Percentiles rank a stretch among this genome's conserved stretches.
Conservation (phyloP, 1,140 invertebrate species). For the Zaprionus ornatus region DNA sequence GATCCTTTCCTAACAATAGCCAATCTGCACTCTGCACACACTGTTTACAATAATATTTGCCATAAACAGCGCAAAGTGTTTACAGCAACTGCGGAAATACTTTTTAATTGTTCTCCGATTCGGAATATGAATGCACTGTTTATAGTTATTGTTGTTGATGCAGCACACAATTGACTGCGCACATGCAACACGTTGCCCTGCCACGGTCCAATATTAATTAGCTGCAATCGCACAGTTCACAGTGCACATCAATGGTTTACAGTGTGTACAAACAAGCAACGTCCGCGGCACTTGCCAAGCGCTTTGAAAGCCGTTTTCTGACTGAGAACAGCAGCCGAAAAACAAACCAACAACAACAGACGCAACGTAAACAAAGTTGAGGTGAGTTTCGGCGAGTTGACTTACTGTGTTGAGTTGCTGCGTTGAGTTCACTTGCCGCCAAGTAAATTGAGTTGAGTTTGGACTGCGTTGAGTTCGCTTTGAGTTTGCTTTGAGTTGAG, state of each 20-base stretch:
- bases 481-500: slow-evolving; percentile 2
- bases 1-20: slow-evolving; percentile 30
- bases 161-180: not conserved
- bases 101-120: slow-evolving; percentile 41
- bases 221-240: slow-evolving; percentile 21
- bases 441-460: slow-evolving; percentile 20
- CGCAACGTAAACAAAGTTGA: slow-evolving; percentile 31
- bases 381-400: slow-evolving; percentile 15
- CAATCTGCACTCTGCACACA: slow-evolving; percentile 30
- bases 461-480: not conserved
- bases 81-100: slow-evolving; percentile 68
- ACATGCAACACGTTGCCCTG: slow-evolving; percentile 1
- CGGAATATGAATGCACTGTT: slow-evolving; percentile 38
- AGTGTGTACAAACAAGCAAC: slow-evolving; percentile 16
- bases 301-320: slow-evolving; percentile 79
- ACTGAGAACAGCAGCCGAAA: slow-evolving; percentile 64
- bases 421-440: slow-evolving; percentile 19
- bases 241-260: slow-evolving; percentile 26
- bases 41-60: slow-evolving; percentile 57
- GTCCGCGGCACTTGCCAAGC: slow-evolving; percentile 68
- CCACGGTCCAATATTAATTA: not conserved
- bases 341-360: slow-evolving; percentile 19
- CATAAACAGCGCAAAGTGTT: slow-evolving; percentile 53
- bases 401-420: slow-evolving; percentile 6
- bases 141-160: not conserved